Evolutionary conservation across 1,140 invertebrate species (phyloP).

Genomic region (Bilobella aurantiaca): DNA sequence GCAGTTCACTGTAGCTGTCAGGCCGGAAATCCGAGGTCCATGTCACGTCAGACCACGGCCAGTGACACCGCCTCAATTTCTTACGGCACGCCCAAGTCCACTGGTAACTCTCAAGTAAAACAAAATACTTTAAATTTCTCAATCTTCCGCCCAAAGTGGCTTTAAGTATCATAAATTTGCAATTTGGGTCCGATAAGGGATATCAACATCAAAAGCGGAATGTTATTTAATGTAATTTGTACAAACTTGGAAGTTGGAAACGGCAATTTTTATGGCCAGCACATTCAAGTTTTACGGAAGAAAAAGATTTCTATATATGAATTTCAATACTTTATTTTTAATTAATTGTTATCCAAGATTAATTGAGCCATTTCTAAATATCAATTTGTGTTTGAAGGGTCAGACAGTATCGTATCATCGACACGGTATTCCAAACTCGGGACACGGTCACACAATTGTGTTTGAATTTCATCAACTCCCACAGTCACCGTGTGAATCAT

Average conservation of each 20-base stretch:
- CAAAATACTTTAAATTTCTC: neutral
- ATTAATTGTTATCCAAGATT: neutral
- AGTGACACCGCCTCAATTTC: neutral
- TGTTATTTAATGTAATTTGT: neutral
- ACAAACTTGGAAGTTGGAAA: too few relatives aligned
- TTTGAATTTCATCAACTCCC: neutral
- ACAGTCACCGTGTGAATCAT: neutral
- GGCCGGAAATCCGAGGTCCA: neutral
- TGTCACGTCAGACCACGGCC: neutral
- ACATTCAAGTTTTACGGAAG: neutral
- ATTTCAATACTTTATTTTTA: neutral
- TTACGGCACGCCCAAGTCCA: neutral
- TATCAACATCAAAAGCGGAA: neutral
- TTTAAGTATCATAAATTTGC: neutral
- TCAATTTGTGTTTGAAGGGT: neutral
- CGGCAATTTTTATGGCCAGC: neutral
- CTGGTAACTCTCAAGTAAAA: slow-evolving; percentile 18
- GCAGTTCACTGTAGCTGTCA: neutral
- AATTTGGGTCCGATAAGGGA: neutral
- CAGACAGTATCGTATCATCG: neutral
- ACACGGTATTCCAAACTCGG: neutral
- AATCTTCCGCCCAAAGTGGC: neutral
- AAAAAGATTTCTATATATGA: neutral
- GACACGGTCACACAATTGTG: neutral
- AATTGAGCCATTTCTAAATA: too few relatives aligned